These are phyloP conservation scores for Drosophila seguyi DNA, from an alignment of 1,140 invertebrate genomes.

Conservation along the genomic window DNA sequence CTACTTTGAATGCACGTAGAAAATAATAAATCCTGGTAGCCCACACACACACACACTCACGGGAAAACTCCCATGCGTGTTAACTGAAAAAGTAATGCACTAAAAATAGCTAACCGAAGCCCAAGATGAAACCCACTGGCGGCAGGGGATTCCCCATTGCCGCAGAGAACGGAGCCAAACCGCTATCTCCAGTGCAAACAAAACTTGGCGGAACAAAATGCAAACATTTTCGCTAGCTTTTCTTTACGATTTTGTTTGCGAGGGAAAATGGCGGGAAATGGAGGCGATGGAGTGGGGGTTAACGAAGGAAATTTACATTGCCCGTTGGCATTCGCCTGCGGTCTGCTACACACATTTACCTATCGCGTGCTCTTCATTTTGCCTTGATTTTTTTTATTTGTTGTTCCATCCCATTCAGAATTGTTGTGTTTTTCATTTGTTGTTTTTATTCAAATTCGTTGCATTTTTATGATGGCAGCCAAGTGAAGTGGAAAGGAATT, in stretches of 20 bases:
- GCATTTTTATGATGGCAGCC: conserved; percentile 65
- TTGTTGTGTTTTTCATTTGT: conserved; percentile 38
- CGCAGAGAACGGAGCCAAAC: conserved; percentile 26
- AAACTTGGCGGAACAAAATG: conserved; percentile 72
- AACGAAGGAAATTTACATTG: conserved; percentile 41
- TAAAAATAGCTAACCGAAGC: conserved; percentile 43
- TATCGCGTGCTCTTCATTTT: conserved; percentile 24
- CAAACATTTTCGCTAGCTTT: conserved; percentile 61
- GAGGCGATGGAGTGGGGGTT: neutral
- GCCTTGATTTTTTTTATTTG: neutral
- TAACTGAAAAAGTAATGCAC: conserved; percentile 41
- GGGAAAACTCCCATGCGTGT: conserved; percentile 7
- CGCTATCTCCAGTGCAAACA: conserved; percentile 71
- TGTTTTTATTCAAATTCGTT: conserved; percentile 69
- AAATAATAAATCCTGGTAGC: conserved; percentile 54
- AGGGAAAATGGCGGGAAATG: conserved; percentile 42
- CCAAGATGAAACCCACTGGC: conserved; percentile 6
- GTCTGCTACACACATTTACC: conserved; percentile 45
- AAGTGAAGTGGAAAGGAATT: conserved; percentile 66
- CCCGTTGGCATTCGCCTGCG: conserved; percentile 46
- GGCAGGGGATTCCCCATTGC: conserved; percentile 7
- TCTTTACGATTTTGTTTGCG: conserved; percentile 30
- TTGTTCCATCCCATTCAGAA: neutral
- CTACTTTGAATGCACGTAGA: conserved; percentile 60
- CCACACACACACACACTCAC: conserved; percentile 26